These are phyloP conservation scores for Shinisaurus crocodilurus DNA, from an alignment of 2,113 vertebrate genomes.

Conservation along the genomic window DNA sequence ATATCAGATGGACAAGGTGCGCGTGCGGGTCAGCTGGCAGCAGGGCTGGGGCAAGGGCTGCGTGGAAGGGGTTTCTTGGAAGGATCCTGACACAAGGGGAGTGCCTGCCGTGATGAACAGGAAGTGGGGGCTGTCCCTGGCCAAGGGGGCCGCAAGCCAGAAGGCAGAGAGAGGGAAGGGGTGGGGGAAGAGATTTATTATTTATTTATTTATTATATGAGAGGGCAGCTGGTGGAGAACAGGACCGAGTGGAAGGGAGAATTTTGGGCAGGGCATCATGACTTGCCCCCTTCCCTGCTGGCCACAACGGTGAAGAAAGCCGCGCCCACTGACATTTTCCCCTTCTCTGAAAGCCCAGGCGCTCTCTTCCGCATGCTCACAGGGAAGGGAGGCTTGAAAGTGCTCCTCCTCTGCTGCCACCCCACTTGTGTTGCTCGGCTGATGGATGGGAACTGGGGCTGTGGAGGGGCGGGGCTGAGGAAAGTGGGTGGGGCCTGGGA, in stretches of 20 bases:
- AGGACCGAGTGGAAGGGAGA: too few relatives aligned
- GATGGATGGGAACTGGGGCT: too few relatives aligned
- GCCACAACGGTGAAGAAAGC: background rate
- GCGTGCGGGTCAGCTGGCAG: fast-evolving
- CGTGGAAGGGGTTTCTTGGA: too few relatives aligned
- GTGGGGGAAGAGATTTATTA: background rate
- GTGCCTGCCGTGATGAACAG: too few relatives aligned
- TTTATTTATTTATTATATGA: too few relatives aligned
- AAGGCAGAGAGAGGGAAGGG: background rate
- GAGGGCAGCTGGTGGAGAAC: background rate
- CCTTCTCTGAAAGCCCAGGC: background rate
- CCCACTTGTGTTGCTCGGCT: too few relatives aligned
- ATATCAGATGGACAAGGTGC: too few relatives aligned
- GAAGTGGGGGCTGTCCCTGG: background rate
- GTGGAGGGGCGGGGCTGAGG: too few relatives aligned
- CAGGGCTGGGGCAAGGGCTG: fast-evolving
- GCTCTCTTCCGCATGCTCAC: background rate
- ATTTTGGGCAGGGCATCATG: background rate
- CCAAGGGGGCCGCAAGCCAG: background rate
- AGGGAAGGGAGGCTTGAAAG: too few relatives aligned
- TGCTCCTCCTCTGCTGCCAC: too few relatives aligned
- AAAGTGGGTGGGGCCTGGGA: too few relatives aligned
- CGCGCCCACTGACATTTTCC: fast-evolving
- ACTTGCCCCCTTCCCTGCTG: background rate
- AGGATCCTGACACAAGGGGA: too few relatives aligned